Evolutionary conservation across 2,888 invertebrate species (phyloP).

Genomic region (Cheilosia scutellata): DNA sequence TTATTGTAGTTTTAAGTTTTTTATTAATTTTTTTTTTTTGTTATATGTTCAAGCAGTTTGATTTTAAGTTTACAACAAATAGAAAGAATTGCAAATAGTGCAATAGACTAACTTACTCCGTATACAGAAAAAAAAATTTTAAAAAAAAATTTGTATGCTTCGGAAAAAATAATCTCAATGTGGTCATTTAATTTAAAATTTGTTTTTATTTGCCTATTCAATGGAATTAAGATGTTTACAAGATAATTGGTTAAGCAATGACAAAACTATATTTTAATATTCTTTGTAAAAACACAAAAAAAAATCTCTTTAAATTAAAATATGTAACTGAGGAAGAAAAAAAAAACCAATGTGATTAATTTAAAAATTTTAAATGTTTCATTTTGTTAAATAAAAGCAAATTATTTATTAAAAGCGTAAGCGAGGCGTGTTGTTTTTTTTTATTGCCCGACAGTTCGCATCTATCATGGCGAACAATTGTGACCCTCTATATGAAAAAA

Average conservation of each 20-base stretch:
- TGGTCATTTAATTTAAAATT: background rate
- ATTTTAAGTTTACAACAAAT: background rate
- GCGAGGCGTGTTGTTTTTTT: background rate
- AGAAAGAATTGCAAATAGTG: constrained; percentile 26
- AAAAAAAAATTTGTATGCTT: constrained; percentile 19
- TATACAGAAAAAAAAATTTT: background rate
- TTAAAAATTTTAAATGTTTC: constrained; percentile 71
- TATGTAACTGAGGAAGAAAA: constrained; percentile 46
- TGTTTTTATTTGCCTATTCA: constrained; percentile 29
- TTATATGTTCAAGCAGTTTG: background rate
- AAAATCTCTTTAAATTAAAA: constrained; percentile 34
- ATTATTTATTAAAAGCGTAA: constrained; percentile 65
- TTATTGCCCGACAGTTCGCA: background rate
- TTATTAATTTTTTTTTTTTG: constrained; percentile 6
- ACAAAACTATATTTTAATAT: background rate
- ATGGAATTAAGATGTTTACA: constrained; percentile 14
- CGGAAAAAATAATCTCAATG: background rate
- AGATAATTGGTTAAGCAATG: constrained; percentile 1
- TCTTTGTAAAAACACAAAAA: constrained; percentile 18
- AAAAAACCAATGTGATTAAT: constrained; percentile 68
- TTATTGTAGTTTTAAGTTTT: background rate
- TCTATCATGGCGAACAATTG: too few species aligned
- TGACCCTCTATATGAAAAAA: too few species aligned
- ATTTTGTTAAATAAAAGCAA: constrained; percentile 70
- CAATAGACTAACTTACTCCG: constrained; percentile 19